Base-by-base conservation (phyloP, 2,113 vertebrate genomes). In the Cinclus cinclus region DNA sequence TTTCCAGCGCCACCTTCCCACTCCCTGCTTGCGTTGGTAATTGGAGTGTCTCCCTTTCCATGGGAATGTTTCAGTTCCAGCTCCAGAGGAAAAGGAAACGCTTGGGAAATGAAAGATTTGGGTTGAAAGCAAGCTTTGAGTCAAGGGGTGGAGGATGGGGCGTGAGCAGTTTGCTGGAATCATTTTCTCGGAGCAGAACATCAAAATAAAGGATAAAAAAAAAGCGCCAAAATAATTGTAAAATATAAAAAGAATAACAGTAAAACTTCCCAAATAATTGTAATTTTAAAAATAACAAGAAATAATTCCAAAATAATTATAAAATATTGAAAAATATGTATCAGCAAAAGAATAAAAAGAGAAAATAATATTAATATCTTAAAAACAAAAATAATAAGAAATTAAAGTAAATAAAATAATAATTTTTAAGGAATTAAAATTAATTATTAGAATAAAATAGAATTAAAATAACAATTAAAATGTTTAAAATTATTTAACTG, bases 111-210 rank as follows among this genome's bases (percentile, higher is more conserved):
- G 16, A 87, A 86, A 94, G 44, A 13, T 67, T 46, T 25, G 62
- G 71, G 50, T 35, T 46, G 31, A 17, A 46, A 37, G 10, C 18
- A 35, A 78, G 7, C 13, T 30, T 21, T 0, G 0, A 28, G 37
- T 11, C 20, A 14, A 15, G 41, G 47, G 41, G 3, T 11, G 17
- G 4, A 33, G n/a, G 23, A 21, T n/a, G 25, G 59, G 17, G 14
- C 39, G 6, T 0, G 9, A 35, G 37, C 21, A n/a, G 3, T 6
- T 75, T 37, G 78, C 55, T 55, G 6, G 33, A 79, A 11, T 69
- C 4, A 0, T 35, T 58, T 27, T 23, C 18, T 44, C 5, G 3
- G 75, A 83, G 82, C 3, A 22, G 11, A 64, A n/a, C 18, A 10
- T 49, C 21, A 22, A 64, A 73, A 49, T 19, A 42, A 64, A 8